Percentiles rank a stretch among this genome's conserved stretches.
These are phyloP conservation scores for Neolamprologus fasciatus DNA, from an alignment of 2,113 vertebrate genomes.

Conservation along the genomic window DNA sequence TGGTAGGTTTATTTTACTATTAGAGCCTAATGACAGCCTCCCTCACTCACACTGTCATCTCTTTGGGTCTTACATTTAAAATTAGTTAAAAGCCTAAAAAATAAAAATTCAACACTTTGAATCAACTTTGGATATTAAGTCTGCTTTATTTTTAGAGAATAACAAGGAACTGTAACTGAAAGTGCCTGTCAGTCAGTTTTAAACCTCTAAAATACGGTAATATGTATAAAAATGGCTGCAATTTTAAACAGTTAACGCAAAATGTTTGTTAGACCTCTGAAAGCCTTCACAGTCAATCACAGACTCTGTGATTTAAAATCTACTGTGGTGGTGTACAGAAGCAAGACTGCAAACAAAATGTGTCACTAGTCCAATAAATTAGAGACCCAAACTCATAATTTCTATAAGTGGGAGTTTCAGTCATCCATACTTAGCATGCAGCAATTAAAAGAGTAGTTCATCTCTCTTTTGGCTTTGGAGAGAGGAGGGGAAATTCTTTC, in stretches of 20 bases:
- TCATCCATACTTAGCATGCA: not conserved
- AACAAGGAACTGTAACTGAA: not conserved
- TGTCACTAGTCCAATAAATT: not conserved
- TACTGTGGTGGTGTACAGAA: not conserved
- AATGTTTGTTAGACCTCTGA: not conserved
- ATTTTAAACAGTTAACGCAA: not conserved
- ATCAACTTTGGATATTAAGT: not conserved
- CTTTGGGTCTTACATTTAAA: not conserved
- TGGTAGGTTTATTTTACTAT: not conserved
- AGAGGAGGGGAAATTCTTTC: slow-evolving; percentile 32
- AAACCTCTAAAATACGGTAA: not conserved
- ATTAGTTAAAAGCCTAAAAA: not conserved
- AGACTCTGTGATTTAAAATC: not conserved
- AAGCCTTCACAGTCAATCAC: not conserved
- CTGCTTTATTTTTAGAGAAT: not conserved
- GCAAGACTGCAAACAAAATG: not conserved
- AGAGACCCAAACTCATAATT: not conserved
- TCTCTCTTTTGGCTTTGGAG: not conserved
- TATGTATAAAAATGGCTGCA: not conserved
- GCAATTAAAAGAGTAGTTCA: not conserved
- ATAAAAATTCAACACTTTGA: not conserved
- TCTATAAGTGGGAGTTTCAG: not conserved
- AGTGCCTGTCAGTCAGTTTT: not conserved
- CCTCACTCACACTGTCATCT: not conserved
- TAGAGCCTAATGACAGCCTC: not conserved